Evolutionary conservation across 2,888 invertebrate species (phyloP), one percentile per base, ranked within the genome.

Genomic region (Liodrosophila aerea): DNA sequence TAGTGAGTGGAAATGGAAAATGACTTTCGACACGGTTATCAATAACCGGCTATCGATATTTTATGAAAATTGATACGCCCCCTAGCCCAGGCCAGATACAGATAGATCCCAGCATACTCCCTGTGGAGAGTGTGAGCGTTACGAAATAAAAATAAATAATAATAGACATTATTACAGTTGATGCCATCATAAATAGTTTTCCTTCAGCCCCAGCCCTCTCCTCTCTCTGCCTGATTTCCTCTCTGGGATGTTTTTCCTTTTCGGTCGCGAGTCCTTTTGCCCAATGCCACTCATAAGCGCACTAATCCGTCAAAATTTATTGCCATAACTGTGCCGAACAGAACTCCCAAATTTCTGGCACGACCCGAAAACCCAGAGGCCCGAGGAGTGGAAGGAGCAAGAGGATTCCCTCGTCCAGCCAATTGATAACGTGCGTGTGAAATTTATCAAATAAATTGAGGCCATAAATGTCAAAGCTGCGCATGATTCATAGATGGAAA

Each of bases 361-460:
- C 22, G 22, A 22, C 22, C 5, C 22, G 12, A 40, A 12, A 36
- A 27, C 5, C 16, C 16, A 12, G 16, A 33, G 22, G 22, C 30
- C 15, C 8, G 57, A 30, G 51, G 12, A 40, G 7, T 27, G 13
- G 37, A 7, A 11, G 12, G 44, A 30, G 37, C n/a, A 11, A 30
- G 15, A 39, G 39, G 1, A 16, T 16, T 36, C 46, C 50, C 33
- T 40, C 37, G 71, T 33, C 41, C 65, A 59, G 73, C 64, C 86
- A 86, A 81, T 86, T 81, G 86, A 86, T 81, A 86, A 86, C 86
- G 86, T 86, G 81, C 86, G 81, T 81, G 78, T 66, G 86, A 76
- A 82, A 85, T 85, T 85, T 85, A 85, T 87, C 87, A 85, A 87
- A 85, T 87, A 86, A 85, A 85, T 85, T 84, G 85, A 66, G 77